Percentiles rank a stretch among this genome's conserved stretches.
phyloP scores from a whole-genome alignment of 2,113 vertebrate species.

The Fulica atra region DNA sequence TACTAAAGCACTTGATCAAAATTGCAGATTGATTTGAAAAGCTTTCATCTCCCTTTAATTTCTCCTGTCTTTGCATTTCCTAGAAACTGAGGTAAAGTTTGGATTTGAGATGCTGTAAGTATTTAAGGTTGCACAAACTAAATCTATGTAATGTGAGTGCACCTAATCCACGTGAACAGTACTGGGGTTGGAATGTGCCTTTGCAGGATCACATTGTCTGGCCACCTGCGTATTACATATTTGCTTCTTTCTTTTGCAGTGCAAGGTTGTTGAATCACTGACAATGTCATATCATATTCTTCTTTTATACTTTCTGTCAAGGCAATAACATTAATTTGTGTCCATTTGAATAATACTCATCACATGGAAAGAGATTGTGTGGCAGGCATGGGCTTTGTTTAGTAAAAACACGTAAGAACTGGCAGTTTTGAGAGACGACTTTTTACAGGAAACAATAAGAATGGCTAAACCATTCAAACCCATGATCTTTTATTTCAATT shows the following conservation, averaged over 20 bases:
- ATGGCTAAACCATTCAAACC: neutral
- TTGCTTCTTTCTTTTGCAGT: neutral
- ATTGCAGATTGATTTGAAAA: neutral
- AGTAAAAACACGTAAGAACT: neutral
- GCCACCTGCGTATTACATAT: neutral
- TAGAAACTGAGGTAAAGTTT: neutral
- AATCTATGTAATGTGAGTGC: neutral
- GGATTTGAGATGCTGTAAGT: neutral
- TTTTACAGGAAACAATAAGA: neutral
- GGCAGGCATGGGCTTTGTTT: neutral
- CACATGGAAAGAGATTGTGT: neutral
- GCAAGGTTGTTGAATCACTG: neutral
- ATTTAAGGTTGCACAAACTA: neutral
- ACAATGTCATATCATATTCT: neutral
- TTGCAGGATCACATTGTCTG: neutral
- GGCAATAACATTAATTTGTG: neutral
- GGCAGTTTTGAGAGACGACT: neutral
- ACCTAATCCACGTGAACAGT: neutral
- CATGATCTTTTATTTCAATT: neutral
- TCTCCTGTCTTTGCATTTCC: neutral
- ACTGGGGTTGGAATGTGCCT: neutral
- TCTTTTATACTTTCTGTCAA: neutral
- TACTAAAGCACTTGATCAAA: neutral
- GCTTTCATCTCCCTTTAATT: neutral
- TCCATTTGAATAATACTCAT: constrained; percentile 5